A percentile compares a stretch with the other conserved stretches of the same genome.
These are phyloP conservation scores for Choristoneura rosaceana DNA, from an alignment of 2,888 invertebrate genomes.

Conservation along the genomic window DNA sequence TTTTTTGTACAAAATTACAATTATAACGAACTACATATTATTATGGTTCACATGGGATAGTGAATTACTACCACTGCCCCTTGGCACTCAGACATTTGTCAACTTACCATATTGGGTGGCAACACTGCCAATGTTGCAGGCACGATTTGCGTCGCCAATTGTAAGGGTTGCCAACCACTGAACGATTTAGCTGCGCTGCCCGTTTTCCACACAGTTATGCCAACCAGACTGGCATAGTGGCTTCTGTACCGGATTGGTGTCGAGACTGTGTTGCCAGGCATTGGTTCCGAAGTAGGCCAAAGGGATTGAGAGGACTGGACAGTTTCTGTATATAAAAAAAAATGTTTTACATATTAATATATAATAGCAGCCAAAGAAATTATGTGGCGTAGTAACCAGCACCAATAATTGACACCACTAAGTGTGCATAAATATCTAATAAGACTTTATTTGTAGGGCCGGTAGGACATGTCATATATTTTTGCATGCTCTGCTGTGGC, in stretches of 20 bases:
- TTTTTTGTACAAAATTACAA: background rate
- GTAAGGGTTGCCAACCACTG: constrained; percentile 93
- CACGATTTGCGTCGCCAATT: constrained; percentile 95
- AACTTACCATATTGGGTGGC: constrained; percentile 85
- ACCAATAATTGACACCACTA: background rate
- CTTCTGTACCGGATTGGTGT: constrained; percentile 88
- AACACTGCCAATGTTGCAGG: constrained; percentile 93
- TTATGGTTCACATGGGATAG: background rate
- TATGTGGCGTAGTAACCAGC: background rate
- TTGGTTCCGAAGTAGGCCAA: constrained; percentile 86
- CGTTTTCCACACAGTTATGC: constrained; percentile 87
- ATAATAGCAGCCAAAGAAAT: background rate
- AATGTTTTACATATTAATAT: too few species aligned
- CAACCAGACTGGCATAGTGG: constrained; percentile 90
- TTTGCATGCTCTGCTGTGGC: too few species aligned
- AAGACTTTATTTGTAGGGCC: too few species aligned
- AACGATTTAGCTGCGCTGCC: constrained; percentile 84
- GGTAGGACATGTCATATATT: too few species aligned
- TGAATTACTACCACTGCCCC: too few species aligned
- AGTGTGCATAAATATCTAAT: too few species aligned
- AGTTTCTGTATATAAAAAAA: constrained; percentile 85
- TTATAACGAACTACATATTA: background rate
- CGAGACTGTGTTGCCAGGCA: constrained; percentile 86
- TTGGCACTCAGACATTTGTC: background rate
- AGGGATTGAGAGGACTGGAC: constrained; percentile 90